phyloP scores from a whole-genome alignment of 2,113 vertebrate species.

The Malurus melanocephalus region DNA sequence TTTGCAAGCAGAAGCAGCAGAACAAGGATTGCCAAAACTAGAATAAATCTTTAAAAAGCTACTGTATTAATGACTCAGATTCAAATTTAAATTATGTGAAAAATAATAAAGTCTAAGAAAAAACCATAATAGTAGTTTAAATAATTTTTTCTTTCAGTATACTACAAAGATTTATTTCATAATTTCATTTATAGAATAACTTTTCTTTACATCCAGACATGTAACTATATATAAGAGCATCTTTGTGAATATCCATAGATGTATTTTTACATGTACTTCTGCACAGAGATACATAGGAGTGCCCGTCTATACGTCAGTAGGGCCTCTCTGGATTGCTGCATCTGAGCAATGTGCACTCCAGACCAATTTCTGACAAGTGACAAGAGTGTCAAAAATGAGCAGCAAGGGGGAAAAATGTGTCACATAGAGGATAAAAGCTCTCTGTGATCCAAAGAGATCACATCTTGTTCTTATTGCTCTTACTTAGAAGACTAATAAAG shows the following conservation, averaged over 20 bases:
- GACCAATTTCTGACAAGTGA: neutral
- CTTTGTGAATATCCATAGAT: neutral
- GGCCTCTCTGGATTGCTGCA: neutral
- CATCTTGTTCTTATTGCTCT: neutral
- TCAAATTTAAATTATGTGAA: neutral
- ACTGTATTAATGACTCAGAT: neutral
- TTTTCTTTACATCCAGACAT: neutral
- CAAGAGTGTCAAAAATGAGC: neutral
- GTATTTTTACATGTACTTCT: neutral
- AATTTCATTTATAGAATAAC: neutral
- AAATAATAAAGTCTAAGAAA: neutral
- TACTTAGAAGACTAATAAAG: neutral
- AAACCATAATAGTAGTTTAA: rapidly evolving
- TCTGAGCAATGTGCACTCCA: neutral
- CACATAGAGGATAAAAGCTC: neutral
- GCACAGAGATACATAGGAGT: neutral
- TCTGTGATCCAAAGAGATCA: neutral
- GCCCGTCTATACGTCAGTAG: rapidly evolving
- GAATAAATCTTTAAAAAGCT: neutral
- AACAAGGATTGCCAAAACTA: neutral
- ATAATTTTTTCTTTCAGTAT: neutral
- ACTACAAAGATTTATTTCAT: neutral
- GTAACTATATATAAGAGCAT: neutral
- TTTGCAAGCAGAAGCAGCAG: neutral
- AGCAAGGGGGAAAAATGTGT: neutral